phyloP scores from a whole-genome alignment of 2,797 vertebrate species.

The Sebastes diaconus region DNA sequence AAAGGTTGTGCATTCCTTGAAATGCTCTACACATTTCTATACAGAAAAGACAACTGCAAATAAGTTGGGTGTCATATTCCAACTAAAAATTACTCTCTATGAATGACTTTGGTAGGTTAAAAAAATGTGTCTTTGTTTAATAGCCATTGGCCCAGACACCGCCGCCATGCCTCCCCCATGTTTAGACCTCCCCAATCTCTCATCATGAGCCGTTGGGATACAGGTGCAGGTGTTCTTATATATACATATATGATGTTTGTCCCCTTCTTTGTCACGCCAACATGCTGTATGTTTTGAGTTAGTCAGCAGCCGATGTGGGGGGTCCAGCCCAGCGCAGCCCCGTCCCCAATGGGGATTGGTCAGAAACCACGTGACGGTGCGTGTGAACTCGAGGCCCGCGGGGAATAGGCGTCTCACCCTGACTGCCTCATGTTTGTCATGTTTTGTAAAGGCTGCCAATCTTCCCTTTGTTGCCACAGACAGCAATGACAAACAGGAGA shows the following conservation, averaged over 20 bases:
- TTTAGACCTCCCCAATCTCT: conserved; percentile 34
- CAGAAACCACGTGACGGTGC: conserved; percentile 50
- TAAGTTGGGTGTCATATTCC: not conserved
- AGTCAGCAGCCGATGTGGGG: conserved; percentile 56
- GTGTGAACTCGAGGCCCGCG: conserved; percentile 62
- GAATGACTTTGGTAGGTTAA: not conserved
- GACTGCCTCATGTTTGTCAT: conserved; percentile 61
- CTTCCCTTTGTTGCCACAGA: conserved; percentile 68
- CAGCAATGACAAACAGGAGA: conserved; percentile 60
- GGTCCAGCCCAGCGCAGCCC: conserved; percentile 44
- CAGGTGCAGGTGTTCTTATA: conserved; percentile 66
- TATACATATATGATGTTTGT: conserved; percentile 41
- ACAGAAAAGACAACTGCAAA: not conserved
- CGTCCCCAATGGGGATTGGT: conserved; percentile 32
- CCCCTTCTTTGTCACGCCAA: conserved; percentile 63
- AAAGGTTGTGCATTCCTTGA: not conserved
- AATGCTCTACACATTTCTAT: not conserved
- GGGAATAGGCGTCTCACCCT: conserved; percentile 61
- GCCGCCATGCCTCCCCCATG: conserved; percentile 12
- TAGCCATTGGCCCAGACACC: not conserved
- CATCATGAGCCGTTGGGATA: conserved; percentile 42
- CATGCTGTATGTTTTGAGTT: conserved; percentile 71
- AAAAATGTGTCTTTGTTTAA: not conserved
- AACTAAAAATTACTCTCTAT: not conserved
- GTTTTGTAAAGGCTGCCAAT: conserved; percentile 74